These are phyloP conservation scores for Sternotherus odoratus DNA, from an alignment of 2,797 vertebrate genomes.

Conservation along the genomic window DNA sequence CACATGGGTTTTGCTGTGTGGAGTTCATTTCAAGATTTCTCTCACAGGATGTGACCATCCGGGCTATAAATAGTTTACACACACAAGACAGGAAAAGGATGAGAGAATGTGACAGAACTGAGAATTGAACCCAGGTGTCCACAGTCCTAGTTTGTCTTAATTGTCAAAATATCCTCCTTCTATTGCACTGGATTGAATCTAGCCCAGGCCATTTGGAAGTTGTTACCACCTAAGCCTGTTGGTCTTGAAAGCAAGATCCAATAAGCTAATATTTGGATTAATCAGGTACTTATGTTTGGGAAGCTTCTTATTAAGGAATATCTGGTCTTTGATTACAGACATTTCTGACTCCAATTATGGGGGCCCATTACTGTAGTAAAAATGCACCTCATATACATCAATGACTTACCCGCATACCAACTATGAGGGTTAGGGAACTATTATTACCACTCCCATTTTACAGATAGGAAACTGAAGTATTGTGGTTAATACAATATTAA, in stretches of 20 bases:
- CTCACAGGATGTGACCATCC: neutral
- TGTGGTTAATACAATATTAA: neutral
- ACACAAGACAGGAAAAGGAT: neutral
- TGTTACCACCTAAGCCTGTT: neutral
- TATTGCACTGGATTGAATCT: neutral
- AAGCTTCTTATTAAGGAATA: neutral
- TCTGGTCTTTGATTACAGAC: neutral
- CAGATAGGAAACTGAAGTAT: neutral
- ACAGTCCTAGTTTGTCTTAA: neutral
- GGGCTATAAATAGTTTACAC: neutral
- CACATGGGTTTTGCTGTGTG: neutral
- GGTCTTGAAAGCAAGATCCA: neutral
- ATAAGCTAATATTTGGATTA: neutral
- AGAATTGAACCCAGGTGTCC: neutral
- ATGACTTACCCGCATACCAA: neutral
- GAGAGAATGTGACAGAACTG: neutral
- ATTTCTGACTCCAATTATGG: neutral
- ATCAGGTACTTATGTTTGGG: neutral
- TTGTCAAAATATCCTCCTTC: neutral
- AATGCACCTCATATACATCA: neutral
- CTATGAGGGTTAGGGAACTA: neutral
- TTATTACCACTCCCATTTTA: neutral
- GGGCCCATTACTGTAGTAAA: neutral
- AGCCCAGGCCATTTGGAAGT: neutral
- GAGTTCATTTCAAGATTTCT: accelerated